Conservation (phyloP, 2,888 invertebrate species). For the Trypoxylon attenuatum region DNA sequence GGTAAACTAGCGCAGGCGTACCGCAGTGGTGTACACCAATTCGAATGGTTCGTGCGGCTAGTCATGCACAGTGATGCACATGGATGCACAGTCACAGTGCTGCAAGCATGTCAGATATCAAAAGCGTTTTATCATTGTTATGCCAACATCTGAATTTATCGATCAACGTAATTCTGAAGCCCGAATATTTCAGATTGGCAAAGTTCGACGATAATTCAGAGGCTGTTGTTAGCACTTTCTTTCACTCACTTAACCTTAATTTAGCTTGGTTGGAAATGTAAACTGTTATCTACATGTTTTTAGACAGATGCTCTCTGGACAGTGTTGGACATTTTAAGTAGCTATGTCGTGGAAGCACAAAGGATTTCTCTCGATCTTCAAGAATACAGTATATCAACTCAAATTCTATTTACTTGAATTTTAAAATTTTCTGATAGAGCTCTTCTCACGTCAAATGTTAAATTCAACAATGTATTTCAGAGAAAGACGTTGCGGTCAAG, state of each 20-base stretch:
- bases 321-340: slow-evolving; percentile 57
- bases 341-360: slow-evolving; percentile 38
- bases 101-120: slow-evolving; percentile 64
- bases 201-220: slow-evolving; percentile 66
- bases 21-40: not conserved
- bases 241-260: slow-evolving; percentile 35
- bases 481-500: slow-evolving; percentile 62
- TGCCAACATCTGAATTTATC: slow-evolving; percentile 69
- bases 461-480: slow-evolving; percentile 37
- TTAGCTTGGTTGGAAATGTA: slow-evolving; percentile 11
- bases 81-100: too few species aligned
- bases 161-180: slow-evolving; percentile 60
- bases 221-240: slow-evolving; percentile 69
- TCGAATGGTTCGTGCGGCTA: too few species aligned
- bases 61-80: too few species aligned
- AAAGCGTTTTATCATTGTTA: slow-evolving; percentile 65
- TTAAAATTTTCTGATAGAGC: not conserved
- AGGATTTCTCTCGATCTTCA: slow-evolving; percentile 40
- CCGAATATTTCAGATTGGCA: slow-evolving; percentile 70
- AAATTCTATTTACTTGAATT: not conserved
- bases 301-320: slow-evolving; percentile 61
- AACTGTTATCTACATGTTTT: slow-evolving; percentile 6
- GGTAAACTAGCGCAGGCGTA: not conserved
- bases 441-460: not conserved
- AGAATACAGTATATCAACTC: slow-evolving; percentile 45